A percentile compares a stretch with the other conserved stretches of the same genome.
Evolutionary conservation across 1,140 invertebrate genomes (phyloP).

Genomic region (Euborellia annulipes): DNA sequence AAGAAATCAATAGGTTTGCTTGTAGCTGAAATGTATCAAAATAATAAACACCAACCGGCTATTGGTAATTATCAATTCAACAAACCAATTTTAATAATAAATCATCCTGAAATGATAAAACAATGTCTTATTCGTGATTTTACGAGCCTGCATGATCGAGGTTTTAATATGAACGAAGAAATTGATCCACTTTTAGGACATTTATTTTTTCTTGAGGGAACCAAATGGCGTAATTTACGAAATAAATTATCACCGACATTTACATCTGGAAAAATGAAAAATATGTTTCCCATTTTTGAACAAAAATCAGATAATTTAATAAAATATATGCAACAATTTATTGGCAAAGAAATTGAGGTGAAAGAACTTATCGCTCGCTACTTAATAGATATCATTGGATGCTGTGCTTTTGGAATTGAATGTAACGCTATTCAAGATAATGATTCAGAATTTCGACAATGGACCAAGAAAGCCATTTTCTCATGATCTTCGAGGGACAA

Average conservation of each 20-base stretch:
- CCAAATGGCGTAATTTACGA: conserved; percentile 31
- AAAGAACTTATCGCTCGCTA: conserved; percentile 27
- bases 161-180: conserved; percentile 32
- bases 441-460: conserved; percentile 21
- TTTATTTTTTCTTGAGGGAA: conserved; percentile 8
- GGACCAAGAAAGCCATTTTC: background rate
- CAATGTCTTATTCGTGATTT: conserved; percentile 41
- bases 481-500: background rate
- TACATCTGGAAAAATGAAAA: conserved; percentile 31
- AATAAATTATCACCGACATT: conserved; percentile 31
- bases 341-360: conserved; percentile 21
- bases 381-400: conserved; percentile 41
- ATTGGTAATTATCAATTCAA: conserved; percentile 1
- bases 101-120: conserved; percentile 34
- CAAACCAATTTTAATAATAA: conserved; percentile 20
- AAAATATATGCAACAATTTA: background rate
- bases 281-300: conserved; percentile 23
- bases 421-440: conserved; percentile 35
- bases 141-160: conserved; percentile 35
- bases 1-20: too few relatives aligned
- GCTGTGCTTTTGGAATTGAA: conserved; percentile 38
- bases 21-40: too few relatives aligned
- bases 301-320: background rate
- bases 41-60: too few relatives aligned
- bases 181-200: conserved; percentile 11